phyloP scores from a whole-genome alignment of 2,888 invertebrate genomes.

The Archips crataeganus region DNA sequence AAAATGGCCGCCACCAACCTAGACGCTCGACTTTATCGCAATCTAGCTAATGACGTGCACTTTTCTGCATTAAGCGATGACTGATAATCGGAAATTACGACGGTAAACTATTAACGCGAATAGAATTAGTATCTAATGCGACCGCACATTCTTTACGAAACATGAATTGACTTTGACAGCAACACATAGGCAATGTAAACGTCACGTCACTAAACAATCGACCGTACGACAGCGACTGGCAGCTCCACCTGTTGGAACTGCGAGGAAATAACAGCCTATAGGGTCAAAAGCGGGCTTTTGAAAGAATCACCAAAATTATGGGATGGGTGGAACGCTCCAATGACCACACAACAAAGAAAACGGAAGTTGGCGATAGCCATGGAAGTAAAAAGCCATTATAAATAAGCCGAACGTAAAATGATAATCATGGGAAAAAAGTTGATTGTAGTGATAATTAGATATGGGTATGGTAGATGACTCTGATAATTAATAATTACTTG shows the following conservation, averaged over 20 bases:
- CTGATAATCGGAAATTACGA: constrained; percentile 49
- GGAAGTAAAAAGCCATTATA: constrained; percentile 58
- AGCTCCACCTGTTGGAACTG: constrained; percentile 78
- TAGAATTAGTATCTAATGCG: constrained; percentile 56
- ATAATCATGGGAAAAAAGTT: constrained; percentile 54
- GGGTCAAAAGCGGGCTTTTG: constrained; percentile 63
- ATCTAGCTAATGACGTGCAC: constrained; percentile 61
- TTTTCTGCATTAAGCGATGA: constrained; percentile 53
- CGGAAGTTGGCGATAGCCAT: constrained; percentile 65
- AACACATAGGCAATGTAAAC: constrained; percentile 68
- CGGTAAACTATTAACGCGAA: constrained; percentile 54
- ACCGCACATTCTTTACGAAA: constrained; percentile 36
- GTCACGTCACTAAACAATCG: constrained; percentile 64
- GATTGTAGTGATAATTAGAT: constrained; percentile 10
- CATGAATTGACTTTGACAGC: constrained; percentile 59
- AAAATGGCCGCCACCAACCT: constrained; percentile 83
- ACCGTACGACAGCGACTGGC: constrained; percentile 59
- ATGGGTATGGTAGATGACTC: background rate
- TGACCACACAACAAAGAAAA: constrained; percentile 67
- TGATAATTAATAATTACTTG: background rate
- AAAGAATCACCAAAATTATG: constrained; percentile 73
- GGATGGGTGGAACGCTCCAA: constrained; percentile 75
- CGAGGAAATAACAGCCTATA: constrained; percentile 68
- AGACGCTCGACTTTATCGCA: constrained; percentile 71
- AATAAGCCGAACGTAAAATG: constrained; percentile 52